phyloP scores from a whole-genome alignment of 2,797 vertebrate species.

The Sebastes minor region DNA sequence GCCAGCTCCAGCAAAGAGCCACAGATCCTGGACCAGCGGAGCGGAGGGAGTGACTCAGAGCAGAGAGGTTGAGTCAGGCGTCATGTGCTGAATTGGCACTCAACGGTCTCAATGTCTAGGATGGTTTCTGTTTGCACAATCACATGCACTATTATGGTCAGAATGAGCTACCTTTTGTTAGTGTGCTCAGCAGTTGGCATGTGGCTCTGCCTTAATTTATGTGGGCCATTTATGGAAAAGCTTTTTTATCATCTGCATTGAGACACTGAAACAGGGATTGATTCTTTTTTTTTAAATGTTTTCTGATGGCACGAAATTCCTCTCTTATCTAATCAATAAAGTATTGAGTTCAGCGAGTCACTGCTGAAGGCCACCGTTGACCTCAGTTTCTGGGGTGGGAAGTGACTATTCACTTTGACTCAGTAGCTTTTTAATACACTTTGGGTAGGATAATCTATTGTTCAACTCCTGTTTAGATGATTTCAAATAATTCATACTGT shows the following conservation, averaged over 20 bases:
- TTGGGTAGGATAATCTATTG: background rate
- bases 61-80: constrained; percentile 66
- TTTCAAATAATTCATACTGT: background rate
- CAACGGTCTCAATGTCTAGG: constrained; percentile 18
- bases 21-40: constrained; percentile 54
- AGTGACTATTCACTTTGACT: background rate
- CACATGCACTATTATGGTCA: background rate
- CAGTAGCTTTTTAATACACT: background rate
- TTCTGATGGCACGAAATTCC: background rate
- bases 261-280: background rate
- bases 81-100: constrained; percentile 69
- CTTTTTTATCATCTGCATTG: background rate
- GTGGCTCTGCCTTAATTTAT: background rate
- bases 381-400: background rate
- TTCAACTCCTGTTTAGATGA: background rate
- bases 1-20: constrained; percentile 54
- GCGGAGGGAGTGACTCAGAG: constrained; percentile 61
- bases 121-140: constrained; percentile 36
- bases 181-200: background rate
- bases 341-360: background rate
- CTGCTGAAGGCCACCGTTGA: background rate
- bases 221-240: background rate
- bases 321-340: background rate
- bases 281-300: constrained; percentile 6
- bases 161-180: constrained; percentile 24